These are phyloP conservation scores for Odontothrips loti DNA, from an alignment of 2,888 invertebrate species.

Conservation along the genomic window DNA sequence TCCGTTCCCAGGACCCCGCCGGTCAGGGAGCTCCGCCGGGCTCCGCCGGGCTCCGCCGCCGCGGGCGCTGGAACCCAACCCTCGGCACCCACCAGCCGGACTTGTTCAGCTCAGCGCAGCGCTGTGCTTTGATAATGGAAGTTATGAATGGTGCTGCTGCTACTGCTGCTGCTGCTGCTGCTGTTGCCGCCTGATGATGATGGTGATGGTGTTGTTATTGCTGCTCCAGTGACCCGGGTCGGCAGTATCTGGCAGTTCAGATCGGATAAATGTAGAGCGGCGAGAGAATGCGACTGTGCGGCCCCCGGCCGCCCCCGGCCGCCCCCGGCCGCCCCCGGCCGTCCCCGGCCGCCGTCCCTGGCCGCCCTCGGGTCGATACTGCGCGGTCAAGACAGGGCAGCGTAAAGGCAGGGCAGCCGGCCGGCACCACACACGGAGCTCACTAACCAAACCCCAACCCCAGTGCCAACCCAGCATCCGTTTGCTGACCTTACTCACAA, in stretches of 20 bases:
- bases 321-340: neutral
- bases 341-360: neutral
- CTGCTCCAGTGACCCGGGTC: constrained; percentile 16
- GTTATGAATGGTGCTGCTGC: neutral
- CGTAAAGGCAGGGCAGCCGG: neutral
- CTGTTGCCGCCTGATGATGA: no score
- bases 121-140: constrained; percentile 5
- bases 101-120: no score
- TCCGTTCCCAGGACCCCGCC: neutral
- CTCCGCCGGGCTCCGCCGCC: no score
- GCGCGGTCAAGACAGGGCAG: neutral
- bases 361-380: neutral
- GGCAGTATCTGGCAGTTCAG: neutral
- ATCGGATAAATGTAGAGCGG: neutral
- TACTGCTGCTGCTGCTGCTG: no score
- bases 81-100: no score
- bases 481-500: no score
- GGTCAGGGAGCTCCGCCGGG: no score
- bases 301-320: neutral
- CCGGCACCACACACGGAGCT: neutral
- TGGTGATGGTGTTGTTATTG: no score
- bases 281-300: neutral
- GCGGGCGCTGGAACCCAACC: no score
- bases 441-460: no score
- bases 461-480: no score